phyloP scores from a whole-genome alignment of 2,888 invertebrate genomes.

The Aricia artaxerxes region DNA sequence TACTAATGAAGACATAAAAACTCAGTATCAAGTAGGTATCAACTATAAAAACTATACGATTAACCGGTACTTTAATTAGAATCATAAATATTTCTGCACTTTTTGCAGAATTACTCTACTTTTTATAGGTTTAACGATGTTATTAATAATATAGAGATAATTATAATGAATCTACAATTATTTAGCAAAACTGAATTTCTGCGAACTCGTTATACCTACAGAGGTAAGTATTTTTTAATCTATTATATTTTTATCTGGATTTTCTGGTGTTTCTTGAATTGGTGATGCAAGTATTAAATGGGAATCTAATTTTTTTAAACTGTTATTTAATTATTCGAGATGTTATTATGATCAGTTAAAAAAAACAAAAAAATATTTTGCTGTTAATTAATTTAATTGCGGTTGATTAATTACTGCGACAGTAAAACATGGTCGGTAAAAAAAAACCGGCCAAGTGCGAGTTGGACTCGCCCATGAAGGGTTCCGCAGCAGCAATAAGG shows the following conservation, averaged over 20 bases:
- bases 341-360: too few species aligned
- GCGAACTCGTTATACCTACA: not conserved
- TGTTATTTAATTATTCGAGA: too few species aligned
- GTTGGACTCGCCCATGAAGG: too few species aligned
- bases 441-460: too few species aligned
- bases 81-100: not conserved
- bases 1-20: constrained; percentile 3
- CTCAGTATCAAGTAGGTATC: not conserved
- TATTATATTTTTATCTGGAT: not conserved
- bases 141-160: not conserved
- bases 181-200: not conserved
- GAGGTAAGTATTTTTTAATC: not conserved
- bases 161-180: not conserved
- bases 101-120: not conserved
- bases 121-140: constrained; percentile 9
- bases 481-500: too few species aligned
- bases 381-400: too few species aligned
- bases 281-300: too few species aligned
- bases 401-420: too few species aligned
- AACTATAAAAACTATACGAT: not conserved
- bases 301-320: too few species aligned
- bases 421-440: too few species aligned
- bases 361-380: too few species aligned
- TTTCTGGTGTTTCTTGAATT: not conserved
- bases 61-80: not conserved